Evolutionary conservation across 2,113 vertebrate species (phyloP).

Genomic region (Sporophila hypoxantha): DNA sequence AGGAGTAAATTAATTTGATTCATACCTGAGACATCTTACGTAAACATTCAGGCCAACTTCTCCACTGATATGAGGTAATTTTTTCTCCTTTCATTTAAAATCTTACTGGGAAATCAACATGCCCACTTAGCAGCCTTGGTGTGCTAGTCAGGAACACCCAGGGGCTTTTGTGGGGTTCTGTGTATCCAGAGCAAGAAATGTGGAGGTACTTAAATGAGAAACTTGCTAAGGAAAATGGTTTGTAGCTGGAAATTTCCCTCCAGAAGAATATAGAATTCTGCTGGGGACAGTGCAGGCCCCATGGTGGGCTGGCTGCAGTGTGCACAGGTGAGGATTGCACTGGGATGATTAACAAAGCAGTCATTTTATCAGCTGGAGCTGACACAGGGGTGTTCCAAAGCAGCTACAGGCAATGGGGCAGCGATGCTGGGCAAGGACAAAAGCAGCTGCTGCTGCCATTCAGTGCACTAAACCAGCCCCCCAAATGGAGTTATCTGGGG

Average conservation of each 20-base stretch:
- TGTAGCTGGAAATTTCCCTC: background rate
- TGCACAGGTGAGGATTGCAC: background rate
- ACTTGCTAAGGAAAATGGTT: background rate
- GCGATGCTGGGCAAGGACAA: background rate
- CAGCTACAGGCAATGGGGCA: background rate
- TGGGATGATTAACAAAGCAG: background rate
- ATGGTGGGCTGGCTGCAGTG: background rate
- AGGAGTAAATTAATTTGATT: background rate
- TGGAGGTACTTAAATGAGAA: background rate
- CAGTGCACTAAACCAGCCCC: background rate
- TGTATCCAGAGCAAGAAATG: background rate
- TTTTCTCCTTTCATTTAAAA: background rate
- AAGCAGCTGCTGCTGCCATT: background rate
- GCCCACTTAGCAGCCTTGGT: background rate
- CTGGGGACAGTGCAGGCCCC: background rate
- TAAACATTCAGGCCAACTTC: background rate
- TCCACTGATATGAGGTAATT: rapidly evolving
- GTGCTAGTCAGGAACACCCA: background rate
- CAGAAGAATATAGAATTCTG: background rate
- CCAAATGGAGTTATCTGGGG: rapidly evolving
- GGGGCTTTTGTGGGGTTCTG: background rate
- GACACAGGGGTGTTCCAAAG: background rate
- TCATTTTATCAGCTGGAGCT: background rate
- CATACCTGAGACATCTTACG: background rate
- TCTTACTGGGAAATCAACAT: background rate